Evolutionary conservation across 2,113 vertebrate species (phyloP).

Genomic region (Mus spicilegus): DNA sequence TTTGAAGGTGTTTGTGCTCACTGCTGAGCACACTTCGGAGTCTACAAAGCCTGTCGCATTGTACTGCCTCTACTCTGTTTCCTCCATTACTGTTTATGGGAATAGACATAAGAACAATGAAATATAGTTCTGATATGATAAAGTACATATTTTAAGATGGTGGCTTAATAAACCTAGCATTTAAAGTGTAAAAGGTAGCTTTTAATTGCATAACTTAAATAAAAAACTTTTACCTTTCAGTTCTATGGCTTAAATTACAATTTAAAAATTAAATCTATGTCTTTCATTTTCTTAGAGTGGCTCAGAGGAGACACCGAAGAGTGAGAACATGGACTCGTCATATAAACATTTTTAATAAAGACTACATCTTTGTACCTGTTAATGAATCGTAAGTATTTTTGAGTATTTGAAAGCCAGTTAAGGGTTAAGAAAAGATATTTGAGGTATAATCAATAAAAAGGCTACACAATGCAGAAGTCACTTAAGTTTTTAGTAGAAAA

Average conservation of each 20-base stretch:
- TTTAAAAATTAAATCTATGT: slow-evolving; percentile 13
- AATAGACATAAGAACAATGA: slow-evolving; percentile 18
- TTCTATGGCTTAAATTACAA: neutral
- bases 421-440: neutral
- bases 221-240: slow-evolving; percentile 18
- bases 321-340: slow-evolving; percentile 98
- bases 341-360: slow-evolving; percentile 97
- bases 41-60: slow-evolving; percentile 34
- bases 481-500: neutral
- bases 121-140: slow-evolving; percentile 39
- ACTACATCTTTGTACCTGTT: slow-evolving; percentile 98
- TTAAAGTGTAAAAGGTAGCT: slow-evolving; percentile 24
- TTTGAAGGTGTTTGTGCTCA: neutral
- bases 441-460: neutral
- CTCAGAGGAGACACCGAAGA: slow-evolving; percentile 94
- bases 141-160: slow-evolving; percentile 36
- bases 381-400: slow-evolving; percentile 96
- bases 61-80: neutral
- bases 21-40: neutral
- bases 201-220: slow-evolving; percentile 27
- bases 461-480: neutral
- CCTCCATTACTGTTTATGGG: slow-evolving; percentile 40
- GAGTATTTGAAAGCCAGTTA: slow-evolving; percentile 41
- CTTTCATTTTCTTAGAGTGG: slow-evolving; percentile 84
- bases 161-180: slow-evolving; percentile 16